phyloP scores from a whole-genome alignment of 1,140 invertebrate species.

The Triops longicaudatus region DNA sequence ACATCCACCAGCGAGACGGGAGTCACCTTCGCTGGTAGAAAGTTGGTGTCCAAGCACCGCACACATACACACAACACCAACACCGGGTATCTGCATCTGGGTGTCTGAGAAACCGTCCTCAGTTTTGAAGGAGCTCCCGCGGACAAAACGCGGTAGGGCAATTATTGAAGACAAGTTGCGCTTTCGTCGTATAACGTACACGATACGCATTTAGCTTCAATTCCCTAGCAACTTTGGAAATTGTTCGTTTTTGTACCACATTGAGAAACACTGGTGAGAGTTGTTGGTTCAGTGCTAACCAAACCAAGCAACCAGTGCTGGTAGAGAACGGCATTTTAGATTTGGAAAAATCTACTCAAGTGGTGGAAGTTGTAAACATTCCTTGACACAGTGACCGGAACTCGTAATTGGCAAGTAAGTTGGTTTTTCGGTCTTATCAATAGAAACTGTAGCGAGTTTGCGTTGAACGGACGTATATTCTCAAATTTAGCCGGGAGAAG shows the following conservation, averaged over 20 bases:
- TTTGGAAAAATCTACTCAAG: no score
- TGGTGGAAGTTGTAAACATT: neutral
- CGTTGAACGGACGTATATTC: neutral
- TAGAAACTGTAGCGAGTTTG: neutral
- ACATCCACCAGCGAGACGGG: neutral
- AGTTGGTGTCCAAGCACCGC: neutral
- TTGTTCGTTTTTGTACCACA: no score
- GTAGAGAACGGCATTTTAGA: no score
- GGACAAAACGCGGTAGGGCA: neutral
- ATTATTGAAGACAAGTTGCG: no score
- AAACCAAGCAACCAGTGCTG: no score
- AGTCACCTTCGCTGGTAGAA: conserved; percentile 9
- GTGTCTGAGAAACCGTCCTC: neutral
- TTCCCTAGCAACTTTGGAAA: no score
- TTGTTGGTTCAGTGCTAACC: no score
- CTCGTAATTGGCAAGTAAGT: conserved; percentile 15
- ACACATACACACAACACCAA: neutral
- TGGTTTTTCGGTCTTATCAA: neutral
- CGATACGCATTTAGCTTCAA: neutral
- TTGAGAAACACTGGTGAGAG: no score
- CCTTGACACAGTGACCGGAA: neutral
- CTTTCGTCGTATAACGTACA: neutral
- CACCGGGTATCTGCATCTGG: neutral
- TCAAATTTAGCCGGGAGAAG: neutral
- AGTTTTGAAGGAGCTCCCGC: neutral